Evolutionary conservation across 2,113 vertebrate species (phyloP), one percentile per base, ranked within the genome.

Genomic region (Sander vitreus): DNA sequence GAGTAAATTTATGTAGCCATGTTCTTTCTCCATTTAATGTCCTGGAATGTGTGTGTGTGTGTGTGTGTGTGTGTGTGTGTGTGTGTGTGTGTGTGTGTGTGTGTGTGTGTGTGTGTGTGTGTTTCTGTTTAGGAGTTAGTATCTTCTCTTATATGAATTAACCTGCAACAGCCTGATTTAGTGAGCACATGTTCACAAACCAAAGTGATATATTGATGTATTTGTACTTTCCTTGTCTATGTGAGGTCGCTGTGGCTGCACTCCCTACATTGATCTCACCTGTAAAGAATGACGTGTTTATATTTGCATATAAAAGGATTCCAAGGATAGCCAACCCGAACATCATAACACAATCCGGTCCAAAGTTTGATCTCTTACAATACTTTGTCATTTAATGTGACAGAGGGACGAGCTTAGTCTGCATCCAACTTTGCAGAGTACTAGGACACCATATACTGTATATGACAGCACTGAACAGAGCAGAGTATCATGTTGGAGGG

Each of bases 241-340:
- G 85, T 92, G 78, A 91, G 80, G 87, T 91, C 39, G 73, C 53
- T 76, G 68, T 76, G 73, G 63, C 80, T 53, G 73, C 74, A 80
- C 83, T 79, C 84, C 83, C 80, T 84, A 51, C 57, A 75, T 85
- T 81, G 89, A 93, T 91, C 87, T 93, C 90, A 93, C 74, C 83
- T 85, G 60, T 75, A 58, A 88, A 89, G 89, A 92, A 92, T 90
- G 80, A 83, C 13, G 63, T 74, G 75, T 87, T 88, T 90, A 88
- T 84, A 60, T 67, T 91, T 80, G 64, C 65, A 84, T 85, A 89
- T 88, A 77, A 76, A 82, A 53, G 68, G 66, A 81, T 83, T 80
- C 80, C 64, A 59, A 73, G 53, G 39, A 74, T n/a, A 50, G 51
- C 83, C 88, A 81, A 87, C 90, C 89, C 86, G 13, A 14, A 51